Evolutionary conservation across 2,888 invertebrate species (phyloP).

Genomic region (Drosophila putrida): DNA sequence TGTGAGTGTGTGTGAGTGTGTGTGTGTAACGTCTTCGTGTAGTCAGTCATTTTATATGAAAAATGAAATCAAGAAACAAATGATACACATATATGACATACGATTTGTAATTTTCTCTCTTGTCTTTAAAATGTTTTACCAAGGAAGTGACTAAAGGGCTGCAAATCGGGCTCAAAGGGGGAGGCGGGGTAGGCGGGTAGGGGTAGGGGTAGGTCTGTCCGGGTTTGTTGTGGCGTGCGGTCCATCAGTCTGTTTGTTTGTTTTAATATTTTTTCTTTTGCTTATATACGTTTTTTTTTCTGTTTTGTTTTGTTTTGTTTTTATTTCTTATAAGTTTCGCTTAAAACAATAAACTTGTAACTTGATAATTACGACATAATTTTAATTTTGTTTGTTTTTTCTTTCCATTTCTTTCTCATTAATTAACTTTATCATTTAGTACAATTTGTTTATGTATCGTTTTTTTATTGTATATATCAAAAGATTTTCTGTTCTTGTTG

Average conservation of each 20-base stretch:
- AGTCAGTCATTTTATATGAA: conserved; percentile 56
- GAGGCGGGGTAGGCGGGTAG: too few relatives aligned
- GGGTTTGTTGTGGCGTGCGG: conserved; percentile 60
- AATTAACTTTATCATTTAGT: conserved; percentile 45
- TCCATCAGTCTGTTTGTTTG: conserved; percentile 77
- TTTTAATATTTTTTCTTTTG: conserved; percentile 37
- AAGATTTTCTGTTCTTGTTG: conserved; percentile 37
- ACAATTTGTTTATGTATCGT: conserved; percentile 41
- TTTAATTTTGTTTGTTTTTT: conserved; percentile 25
- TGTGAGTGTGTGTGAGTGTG: conserved; percentile 28
- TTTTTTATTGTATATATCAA: conserved; percentile 58
- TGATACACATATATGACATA: conserved; percentile 37
- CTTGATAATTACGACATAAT: conserved; percentile 55
- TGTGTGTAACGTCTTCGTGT: conserved; percentile 63
- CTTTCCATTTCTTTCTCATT: conserved; percentile 15
- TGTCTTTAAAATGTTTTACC: conserved; percentile 34
- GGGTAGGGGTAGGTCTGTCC: conserved; percentile 60
- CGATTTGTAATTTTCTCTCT: conserved; percentile 36
- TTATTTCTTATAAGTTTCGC: conserved; percentile 47
- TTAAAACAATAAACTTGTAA: conserved; percentile 63
- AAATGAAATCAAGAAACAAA: conserved; percentile 31
- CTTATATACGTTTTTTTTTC: conserved; percentile 24
- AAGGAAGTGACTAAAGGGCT: background rate
- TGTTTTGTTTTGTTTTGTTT: conserved; percentile 32
- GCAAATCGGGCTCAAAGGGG: background rate